Evolutionary conservation across 2,888 invertebrate genomes (phyloP).

Genomic region (Anoncus sp.): DNA sequence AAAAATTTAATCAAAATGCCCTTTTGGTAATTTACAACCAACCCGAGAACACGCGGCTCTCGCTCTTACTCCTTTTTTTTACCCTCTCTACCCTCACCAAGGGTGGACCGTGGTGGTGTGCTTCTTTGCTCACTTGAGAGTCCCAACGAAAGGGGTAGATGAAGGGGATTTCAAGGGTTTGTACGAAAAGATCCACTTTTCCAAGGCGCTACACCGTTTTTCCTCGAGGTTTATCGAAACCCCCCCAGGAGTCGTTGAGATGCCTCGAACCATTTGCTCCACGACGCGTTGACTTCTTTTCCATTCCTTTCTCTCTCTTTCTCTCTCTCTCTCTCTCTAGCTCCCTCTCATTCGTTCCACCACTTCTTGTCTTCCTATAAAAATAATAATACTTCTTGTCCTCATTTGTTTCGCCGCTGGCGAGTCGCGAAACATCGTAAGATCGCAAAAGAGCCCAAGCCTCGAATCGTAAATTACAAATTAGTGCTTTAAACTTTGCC

Average conservation of each 20-base stretch:
- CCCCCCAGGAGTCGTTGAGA: slow-evolving; percentile 74
- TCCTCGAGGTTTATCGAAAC: slow-evolving; percentile 28
- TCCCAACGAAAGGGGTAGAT: slow-evolving; percentile 46
- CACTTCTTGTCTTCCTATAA: slow-evolving; percentile 68
- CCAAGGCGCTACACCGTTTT: slow-evolving; percentile 33
- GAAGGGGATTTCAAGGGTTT: slow-evolving; percentile 25
- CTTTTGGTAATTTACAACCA: slow-evolving; percentile 82
- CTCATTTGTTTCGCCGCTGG: slow-evolving; percentile 70
- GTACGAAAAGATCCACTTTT: slow-evolving; percentile 36
- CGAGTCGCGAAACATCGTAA: slow-evolving; percentile 29
- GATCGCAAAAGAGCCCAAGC: slow-evolving; percentile 25
- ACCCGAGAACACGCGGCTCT: slow-evolving; percentile 19
- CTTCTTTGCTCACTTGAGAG: slow-evolving; percentile 15
- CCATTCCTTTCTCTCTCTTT: slow-evolving; percentile 3
- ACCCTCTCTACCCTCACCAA: slow-evolving; percentile 76
- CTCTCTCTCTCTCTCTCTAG: slow-evolving; percentile 11
- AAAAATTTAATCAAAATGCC: slow-evolving; percentile 83
- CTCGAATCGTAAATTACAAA: slow-evolving; percentile 74
- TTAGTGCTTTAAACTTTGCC: slow-evolving; percentile 70
- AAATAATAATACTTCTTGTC: slow-evolving; percentile 79
- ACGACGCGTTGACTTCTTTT: slow-evolving; percentile 59
- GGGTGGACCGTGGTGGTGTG: slow-evolving; percentile 41
- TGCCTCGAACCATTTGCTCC: slow-evolving; percentile 74
- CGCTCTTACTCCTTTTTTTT: slow-evolving; percentile 23
- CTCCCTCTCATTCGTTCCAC: slow-evolving; percentile 2